phyloP scores from a whole-genome alignment of 2,113 vertebrate species.

The Entosphenus tridentatus region DNA sequence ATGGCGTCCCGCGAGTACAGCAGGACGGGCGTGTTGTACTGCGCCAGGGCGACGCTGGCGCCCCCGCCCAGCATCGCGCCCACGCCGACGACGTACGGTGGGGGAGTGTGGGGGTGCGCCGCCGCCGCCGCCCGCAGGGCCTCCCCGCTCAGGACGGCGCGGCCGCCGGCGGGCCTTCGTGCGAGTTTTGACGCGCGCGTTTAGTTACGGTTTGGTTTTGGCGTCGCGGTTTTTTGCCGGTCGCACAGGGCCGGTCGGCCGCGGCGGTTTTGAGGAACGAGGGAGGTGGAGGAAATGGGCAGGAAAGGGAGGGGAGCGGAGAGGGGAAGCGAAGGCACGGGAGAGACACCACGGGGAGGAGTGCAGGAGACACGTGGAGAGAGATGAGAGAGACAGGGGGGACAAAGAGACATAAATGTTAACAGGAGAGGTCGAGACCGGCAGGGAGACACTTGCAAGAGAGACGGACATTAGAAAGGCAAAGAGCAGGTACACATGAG shows the following conservation, averaged over 20 bases:
- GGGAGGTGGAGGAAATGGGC: no score
- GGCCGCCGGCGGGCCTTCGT: no score
- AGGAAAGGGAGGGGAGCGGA: no score
- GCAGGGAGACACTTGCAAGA: neutral
- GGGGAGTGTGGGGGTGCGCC: no score
- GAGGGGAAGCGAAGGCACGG: neutral
- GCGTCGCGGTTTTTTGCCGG: no score
- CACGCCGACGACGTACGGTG: no score
- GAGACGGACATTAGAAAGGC: neutral
- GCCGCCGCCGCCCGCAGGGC: no score
- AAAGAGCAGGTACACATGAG: neutral
- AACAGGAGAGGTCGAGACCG: neutral
- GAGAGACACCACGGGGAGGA: neutral
- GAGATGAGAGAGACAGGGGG: neutral
- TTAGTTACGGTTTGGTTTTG: no score
- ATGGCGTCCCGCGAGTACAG: conserved; percentile 1
- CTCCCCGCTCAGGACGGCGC: no score
- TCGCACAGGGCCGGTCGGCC: no score
- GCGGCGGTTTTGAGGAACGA: no score
- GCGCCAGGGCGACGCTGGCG: neutral
- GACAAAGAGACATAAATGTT: neutral
- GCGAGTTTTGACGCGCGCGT: no score
- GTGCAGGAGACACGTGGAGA: neutral
- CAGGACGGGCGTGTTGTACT: conserved; percentile 3
- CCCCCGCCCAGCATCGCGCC: neutral